These are phyloP conservation scores for Nibea albiflora DNA, from an alignment of 2,113 vertebrate species.

Conservation along the genomic window DNA sequence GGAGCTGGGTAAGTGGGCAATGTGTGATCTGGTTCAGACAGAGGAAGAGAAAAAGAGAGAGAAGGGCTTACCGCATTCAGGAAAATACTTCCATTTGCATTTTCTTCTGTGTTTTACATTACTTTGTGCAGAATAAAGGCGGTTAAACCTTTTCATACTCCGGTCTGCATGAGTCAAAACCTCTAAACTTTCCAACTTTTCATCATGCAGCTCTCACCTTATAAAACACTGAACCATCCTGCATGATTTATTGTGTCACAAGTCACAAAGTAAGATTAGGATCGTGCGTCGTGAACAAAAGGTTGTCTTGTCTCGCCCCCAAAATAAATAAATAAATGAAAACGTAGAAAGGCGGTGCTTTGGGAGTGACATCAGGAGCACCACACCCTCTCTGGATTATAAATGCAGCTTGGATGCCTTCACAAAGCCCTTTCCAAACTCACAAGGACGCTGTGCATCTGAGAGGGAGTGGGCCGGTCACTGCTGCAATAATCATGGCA, in stretches of 20 bases:
- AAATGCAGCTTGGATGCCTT: slow-evolving; percentile 38
- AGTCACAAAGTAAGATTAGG: not conserved
- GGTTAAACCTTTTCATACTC: not conserved
- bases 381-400: slow-evolving; percentile 61
- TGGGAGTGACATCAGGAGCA: slow-evolving; percentile 53
- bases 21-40: too few relatives aligned
- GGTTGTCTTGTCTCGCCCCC: not conserved
- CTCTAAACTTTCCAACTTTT: not conserved
- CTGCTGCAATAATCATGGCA: slow-evolving; percentile 76
- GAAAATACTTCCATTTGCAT: not conserved
- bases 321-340: not conserved
- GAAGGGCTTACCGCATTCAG: not conserved
- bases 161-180: not conserved
- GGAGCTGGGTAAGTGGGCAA: too few relatives aligned
- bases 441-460: not conserved
- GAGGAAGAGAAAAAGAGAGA: too few relatives aligned
- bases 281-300: not conserved
- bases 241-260: not conserved
- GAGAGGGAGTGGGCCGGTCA: slow-evolving; percentile 17
- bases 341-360: slow-evolving; percentile 38
- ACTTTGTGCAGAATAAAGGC: not conserved
- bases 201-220: not conserved
- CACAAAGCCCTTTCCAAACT: slow-evolving; percentile 30
- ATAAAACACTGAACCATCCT: not conserved
- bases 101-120: not conserved